Evolutionary conservation across 2,797 vertebrate genomes (phyloP), one percentile per base, ranked within the genome.

Genomic region (Cheirogaleus major): DNA sequence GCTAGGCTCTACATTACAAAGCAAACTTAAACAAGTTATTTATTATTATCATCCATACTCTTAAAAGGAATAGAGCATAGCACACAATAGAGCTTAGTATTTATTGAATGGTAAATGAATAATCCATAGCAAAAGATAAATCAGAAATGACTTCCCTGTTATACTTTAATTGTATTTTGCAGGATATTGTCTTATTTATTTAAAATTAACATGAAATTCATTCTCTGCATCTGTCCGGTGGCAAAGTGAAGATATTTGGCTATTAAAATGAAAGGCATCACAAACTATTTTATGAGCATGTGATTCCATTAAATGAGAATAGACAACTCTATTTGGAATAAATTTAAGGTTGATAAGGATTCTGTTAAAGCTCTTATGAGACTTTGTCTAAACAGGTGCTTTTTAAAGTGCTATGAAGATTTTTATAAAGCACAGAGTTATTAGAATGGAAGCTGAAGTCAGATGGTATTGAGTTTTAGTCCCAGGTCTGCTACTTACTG

Each of bases 291-390:
- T 10, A 63, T 35, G 50, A 65, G 12, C 11, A 14, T 52, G 23
- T 92, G 20, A 63, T 86, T 91, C 45, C 89, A 84, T 78, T 89
- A 75, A 95, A 61, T 75, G 41, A 94, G 41, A 97, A 69, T 12
- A 86, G 83, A 25, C 41, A 75, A 73, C 5, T 76, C 82, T 78
- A 10, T 75, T 84, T 70, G 38, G 8, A 91, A 35, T 82, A 20
- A 92, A 95, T 22, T 87, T 50, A 67, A 95, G 32, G 48, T 89
- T 86, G n/a, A 81, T 32, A n/a, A 88, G 17, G 12, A 70, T 75
- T 12, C 11, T 59, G 20, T 59, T 78, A 81, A 80, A 80, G 10
- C 12, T n/a, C 3, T 35, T n/a, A 22, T 22, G 1, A 48, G 63
- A 52, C 12, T 17, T 7, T 65, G 45, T 57, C 0, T 50, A 65